Conservation (phyloP, 2,888 invertebrate species). For the Trisateles emortualis region DNA sequence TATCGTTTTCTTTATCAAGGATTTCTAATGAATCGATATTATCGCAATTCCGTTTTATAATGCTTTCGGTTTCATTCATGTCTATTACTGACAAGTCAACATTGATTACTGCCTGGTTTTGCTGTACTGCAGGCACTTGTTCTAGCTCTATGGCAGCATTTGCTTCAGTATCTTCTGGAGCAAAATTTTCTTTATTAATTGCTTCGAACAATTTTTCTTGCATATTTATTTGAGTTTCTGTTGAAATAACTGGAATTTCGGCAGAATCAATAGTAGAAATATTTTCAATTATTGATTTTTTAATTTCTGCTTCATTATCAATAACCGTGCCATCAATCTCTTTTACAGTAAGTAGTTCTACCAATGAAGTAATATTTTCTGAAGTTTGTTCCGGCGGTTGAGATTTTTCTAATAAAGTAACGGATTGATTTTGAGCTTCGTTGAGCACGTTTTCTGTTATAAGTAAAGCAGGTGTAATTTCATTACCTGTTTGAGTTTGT, state of each 20-base stretch:
- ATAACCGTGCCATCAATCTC: neutral
- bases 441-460: neutral
- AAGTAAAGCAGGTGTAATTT: neutral
- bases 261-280: neutral
- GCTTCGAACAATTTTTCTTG: neutral
- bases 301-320: no score
- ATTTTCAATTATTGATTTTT: neutral
- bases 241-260: neutral
- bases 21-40: no score
- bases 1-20: no score
- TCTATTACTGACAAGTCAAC: neutral
- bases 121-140: neutral
- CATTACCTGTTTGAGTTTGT: neutral
- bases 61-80: neutral
- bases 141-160: neutral
- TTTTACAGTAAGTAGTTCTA: neutral
- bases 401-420: neutral
- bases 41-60: no score
- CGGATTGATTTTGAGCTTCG: neutral
- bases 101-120: neutral
- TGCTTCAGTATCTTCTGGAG: neutral
- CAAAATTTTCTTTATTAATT: neutral
- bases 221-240: neutral
- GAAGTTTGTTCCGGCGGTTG: neutral
- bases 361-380: neutral